Base-by-base conservation (phyloP, 2,113 vertebrate genomes). In the Daubentonia madagascariensis region DNA sequence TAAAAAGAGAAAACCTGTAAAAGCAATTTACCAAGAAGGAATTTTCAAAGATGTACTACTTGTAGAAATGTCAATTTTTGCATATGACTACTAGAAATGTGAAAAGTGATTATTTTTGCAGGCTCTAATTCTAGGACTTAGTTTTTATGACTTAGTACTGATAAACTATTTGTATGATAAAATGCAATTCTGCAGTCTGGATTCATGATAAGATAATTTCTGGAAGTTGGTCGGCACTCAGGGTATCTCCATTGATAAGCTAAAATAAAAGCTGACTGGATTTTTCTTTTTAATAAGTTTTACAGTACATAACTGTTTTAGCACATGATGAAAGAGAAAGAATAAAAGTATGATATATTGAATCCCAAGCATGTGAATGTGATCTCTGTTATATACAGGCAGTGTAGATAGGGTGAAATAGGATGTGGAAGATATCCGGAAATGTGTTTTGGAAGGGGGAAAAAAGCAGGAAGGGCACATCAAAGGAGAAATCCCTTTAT, bases 131-230 rank as follows among this genome's bases (percentile, higher is more conserved):
- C 57, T 95, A 57, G 65, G 16, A 14, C 43, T 72, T 91, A 8
- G 4, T 48, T 91, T 94, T 83, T 76, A 68, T 40, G 22, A 59
- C n/a, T 75, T 25, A 78, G 18, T 92, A 63, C 43, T 70, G 68
- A 93, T 61, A 83, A 96, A 70, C 28, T 63, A 63, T 79, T 89
- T 87, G 8, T 48, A 70, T 18, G 8, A 67, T 88, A 65, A 97
- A 20, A 75, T 75, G 5, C 2, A 85, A 67, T 89, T 67, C 23
- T 87, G 28, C 25, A 97, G 50, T 94, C 35, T 72, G 16, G 85
- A 72, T 78, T 57, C 78, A 70, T 72, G 45, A n/a, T 87, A 76
- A 91, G 75, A 61, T 89, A 68, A 79, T 84, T 96, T 91, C 40
- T 81, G 6, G 4, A 80, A 80, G 65, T 92, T 32, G 28, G 25